Base-by-base conservation (phyloP, 1,140 invertebrate species). In the Solenopsis invicta region DNA sequence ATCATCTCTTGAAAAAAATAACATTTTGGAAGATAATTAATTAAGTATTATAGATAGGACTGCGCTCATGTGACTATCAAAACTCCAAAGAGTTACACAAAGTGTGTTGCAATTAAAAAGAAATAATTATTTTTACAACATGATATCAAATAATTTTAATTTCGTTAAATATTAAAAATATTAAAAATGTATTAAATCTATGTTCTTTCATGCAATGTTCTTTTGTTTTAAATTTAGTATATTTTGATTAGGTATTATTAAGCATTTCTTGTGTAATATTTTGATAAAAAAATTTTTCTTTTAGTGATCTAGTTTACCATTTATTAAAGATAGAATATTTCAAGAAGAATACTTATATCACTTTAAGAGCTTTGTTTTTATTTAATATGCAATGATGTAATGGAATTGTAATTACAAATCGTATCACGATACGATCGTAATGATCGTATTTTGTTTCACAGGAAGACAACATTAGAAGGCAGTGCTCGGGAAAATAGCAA, bases 381-480 rank as follows among this genome's bases (percentile, higher is more conserved):
- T 85, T 85, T 66, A 67, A 62, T 54, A 69, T 41, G 24, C 50
- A 69, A 24, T 48, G 72, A 54, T 78, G 24, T 64, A 78, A 62
- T 29, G 41, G 16, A 76, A 61, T 76, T 75, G 34, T 48, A 56
- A 78, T 59, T 82, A 72, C 21, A 82, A 29, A 71, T 82, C 16
- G 59, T 45, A 86, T 85, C 81, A 62, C 71, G 59, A 41, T 29
- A 50, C 45, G 34, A 54, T 52, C 66, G 16, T 16, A 4, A 59
- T 18, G 18, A 85, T 76, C 29, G 34, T 62, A 64, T 77, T 10
- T 52, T 0, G 18, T 45, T 41, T 2, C 29, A 45, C n/a, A 37
- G 45, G 56, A 85, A 85, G 62, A 85, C 74, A 34, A n/a, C n/a
- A 18, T 84, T 74, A 62, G 41, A 84, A 84, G 45, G 64, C 37